These are phyloP conservation scores for Podargus strigoides DNA, from an alignment of 2,797 vertebrate species.

Conservation along the genomic window DNA sequence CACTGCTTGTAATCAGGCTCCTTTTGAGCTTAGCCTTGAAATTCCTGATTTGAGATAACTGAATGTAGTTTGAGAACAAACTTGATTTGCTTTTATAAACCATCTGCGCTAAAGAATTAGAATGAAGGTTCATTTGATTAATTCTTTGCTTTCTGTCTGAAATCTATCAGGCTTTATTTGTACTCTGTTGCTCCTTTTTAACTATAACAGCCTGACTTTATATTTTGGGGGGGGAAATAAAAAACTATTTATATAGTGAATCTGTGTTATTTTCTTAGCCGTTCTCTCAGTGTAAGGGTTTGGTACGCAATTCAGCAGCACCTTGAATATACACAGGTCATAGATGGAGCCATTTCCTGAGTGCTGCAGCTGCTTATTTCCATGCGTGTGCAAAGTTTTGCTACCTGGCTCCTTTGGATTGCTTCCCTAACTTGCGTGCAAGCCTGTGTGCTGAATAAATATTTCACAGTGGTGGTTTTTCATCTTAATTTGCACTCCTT, in stretches of 20 bases:
- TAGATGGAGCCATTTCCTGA: background rate
- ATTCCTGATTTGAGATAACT: background rate
- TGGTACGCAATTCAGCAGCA: background rate
- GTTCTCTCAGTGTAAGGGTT: background rate
- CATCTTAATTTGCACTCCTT: background rate
- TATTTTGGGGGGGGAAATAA: background rate
- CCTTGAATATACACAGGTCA: background rate
- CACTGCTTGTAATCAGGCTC: background rate
- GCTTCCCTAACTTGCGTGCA: rapidly evolving
- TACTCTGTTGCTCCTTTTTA: background rate
- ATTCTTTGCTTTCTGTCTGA: background rate
- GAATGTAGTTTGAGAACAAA: background rate
- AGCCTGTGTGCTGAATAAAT: background rate
- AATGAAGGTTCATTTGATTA: background rate
- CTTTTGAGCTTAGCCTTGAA: background rate
- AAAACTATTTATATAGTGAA: background rate
- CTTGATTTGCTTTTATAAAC: background rate
- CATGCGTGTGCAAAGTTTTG: background rate
- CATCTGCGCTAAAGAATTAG: background rate
- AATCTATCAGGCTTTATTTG: background rate
- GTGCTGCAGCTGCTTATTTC: background rate
- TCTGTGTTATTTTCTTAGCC: background rate
- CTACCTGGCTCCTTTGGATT: background rate
- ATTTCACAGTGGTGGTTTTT: background rate
- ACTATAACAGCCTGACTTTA: background rate